Evolutionary conservation across 2,888 invertebrate species (phyloP).

Genomic region (Macaria liturata): DNA sequence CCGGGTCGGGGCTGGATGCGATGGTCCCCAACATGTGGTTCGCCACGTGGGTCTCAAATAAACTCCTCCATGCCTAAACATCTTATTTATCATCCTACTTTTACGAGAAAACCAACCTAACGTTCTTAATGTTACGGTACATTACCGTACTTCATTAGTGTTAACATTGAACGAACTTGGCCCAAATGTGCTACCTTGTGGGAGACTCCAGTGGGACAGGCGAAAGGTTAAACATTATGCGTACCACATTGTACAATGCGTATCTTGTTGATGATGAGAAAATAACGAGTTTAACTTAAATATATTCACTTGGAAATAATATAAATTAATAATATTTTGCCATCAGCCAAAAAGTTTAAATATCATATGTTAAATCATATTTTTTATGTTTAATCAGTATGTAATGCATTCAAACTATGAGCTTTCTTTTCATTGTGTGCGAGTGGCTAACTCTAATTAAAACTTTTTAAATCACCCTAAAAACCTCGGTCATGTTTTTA

Average conservation of each 20-base stretch:
- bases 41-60: conserved; percentile 76
- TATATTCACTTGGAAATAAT: too few relatives aligned
- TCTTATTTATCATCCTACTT: conserved; percentile 26
- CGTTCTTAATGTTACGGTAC: rapidly evolving
- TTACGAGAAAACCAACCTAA: conserved; percentile 28
- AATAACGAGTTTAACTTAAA: conserved; percentile 5
- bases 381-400: too few relatives aligned
- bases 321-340: too few relatives aligned
- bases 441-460: too few relatives aligned
- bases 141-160: conserved; percentile 1
- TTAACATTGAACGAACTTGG: conserved; percentile 12
- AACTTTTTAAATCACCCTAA: too few relatives aligned
- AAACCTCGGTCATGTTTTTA: too few relatives aligned
- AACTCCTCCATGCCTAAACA: conserved; percentile 37
- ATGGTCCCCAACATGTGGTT: conserved; percentile 71
- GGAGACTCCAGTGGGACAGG: conserved; percentile 71
- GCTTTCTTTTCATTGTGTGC: too few relatives aligned
- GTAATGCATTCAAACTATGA: too few relatives aligned
- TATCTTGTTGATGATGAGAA: conserved; percentile 40
- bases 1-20: conserved; percentile 69
- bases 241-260: conserved; percentile 69
- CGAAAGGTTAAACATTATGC: conserved; percentile 76
- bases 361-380: too few relatives aligned
- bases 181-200: conserved; percentile 65
- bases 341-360: too few relatives aligned